A percentile compares a stretch with the other conserved stretches of the same genome.
These are phyloP conservation scores for Diaperis boleti DNA, from an alignment of 2,888 invertebrate species.

Conservation along the genomic window DNA sequence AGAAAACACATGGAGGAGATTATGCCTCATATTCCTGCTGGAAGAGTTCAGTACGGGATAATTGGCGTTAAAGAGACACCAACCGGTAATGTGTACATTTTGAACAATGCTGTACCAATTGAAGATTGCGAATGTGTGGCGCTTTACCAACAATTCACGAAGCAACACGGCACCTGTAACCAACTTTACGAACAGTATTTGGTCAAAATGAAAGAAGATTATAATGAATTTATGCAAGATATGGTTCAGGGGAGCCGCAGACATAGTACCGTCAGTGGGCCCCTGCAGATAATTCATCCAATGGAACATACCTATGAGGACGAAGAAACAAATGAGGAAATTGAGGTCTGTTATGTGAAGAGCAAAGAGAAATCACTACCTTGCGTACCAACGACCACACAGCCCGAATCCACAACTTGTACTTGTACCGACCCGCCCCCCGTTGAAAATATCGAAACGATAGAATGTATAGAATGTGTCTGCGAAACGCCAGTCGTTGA, in stretches of 20 bases:
- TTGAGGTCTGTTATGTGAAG: too few relatives aligned
- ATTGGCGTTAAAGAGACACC: constrained; percentile 58
- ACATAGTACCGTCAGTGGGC: neutral
- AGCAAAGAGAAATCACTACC: neutral
- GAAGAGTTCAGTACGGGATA: constrained; percentile 57
- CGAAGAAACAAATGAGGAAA: neutral
- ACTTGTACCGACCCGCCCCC: neutral
- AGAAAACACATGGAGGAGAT: constrained; percentile 50
- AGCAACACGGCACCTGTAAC: constrained; percentile 57
- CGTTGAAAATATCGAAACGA: neutral
- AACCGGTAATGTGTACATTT: constrained; percentile 59
- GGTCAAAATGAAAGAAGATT: constrained; percentile 48
- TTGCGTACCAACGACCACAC: neutral
- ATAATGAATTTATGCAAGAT: constrained; percentile 49
- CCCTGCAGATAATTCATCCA: too few relatives aligned
- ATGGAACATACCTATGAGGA: neutral
- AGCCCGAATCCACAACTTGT: too few relatives aligned
- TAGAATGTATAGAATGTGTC: constrained; percentile 6
- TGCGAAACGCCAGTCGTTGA: constrained; percentile 14
- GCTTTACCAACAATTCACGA: constrained; percentile 53
- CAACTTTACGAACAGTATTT: constrained; percentile 50
- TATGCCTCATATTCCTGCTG: constrained; percentile 54
- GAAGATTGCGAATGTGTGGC: constrained; percentile 59
- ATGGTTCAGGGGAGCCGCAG: constrained; percentile 13
- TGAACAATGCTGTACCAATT: constrained; percentile 52